A percentile compares a stretch with the other conserved stretches of the same genome.
Conservation (phyloP, 2,113 vertebrate genomes). For the Dipodomys ordii region DNA sequence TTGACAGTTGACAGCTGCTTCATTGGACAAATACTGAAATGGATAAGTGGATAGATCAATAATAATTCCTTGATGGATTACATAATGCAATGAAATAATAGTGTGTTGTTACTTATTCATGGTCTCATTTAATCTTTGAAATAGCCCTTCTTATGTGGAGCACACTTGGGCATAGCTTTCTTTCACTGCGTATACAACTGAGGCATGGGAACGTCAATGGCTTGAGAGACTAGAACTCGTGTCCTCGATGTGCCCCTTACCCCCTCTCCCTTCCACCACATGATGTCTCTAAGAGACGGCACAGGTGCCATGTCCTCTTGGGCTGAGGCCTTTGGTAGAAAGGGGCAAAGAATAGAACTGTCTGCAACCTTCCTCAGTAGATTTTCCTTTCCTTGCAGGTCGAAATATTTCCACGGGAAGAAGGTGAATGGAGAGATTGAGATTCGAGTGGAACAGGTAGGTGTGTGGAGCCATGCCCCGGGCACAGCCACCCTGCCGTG, state of each 20-base stretch:
- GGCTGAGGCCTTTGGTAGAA: neutral
- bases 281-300: neutral
- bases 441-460: conserved; percentile 97
- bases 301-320: neutral
- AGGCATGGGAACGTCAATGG: neutral
- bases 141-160: neutral
- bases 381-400: conserved; percentile 87
- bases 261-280: neutral
- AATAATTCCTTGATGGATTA: neutral
- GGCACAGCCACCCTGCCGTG: rapidly evolving
- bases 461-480: conserved; percentile 50
- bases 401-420: conserved; percentile 96
- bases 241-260: neutral
- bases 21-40: neutral
- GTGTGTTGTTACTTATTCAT: neutral
- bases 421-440: conserved; percentile 96
- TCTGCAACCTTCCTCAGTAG: conserved; percentile 1
- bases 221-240: neutral
- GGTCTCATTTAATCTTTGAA: neutral
- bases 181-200: neutral
- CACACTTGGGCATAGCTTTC: neutral
- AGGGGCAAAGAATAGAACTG: neutral
- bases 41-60: neutral
- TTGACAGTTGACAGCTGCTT: no score
- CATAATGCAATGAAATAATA: neutral